Percentiles rank a stretch among this genome's conserved stretches.
phyloP scores from a whole-genome alignment of 2,888 invertebrate genomes.

The Shargacucullia verbasci region DNA sequence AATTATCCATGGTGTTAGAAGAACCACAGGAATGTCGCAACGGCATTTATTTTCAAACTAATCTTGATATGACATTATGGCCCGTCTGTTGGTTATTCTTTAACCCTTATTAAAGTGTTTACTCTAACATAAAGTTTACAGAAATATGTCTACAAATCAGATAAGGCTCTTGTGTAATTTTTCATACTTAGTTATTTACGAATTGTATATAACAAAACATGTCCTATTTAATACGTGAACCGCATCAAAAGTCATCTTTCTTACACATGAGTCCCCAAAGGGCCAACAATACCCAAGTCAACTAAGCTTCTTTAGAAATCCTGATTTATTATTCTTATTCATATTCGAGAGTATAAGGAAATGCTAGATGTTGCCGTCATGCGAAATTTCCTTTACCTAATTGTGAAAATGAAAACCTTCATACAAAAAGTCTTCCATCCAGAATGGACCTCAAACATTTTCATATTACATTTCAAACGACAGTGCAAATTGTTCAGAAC shows the following conservation, averaged over 20 bases:
- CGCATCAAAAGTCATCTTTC: background rate
- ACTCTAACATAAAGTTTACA: background rate
- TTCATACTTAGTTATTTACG: too few species aligned
- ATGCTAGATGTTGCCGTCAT: constrained; percentile 23
- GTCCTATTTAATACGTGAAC: too few species aligned
- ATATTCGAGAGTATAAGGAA: constrained; percentile 13
- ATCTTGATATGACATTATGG: constrained; percentile 3
- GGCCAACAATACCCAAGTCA: constrained; percentile 5
- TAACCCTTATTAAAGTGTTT: background rate
- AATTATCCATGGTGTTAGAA: constrained; percentile 15
- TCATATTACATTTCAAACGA: too few species aligned
- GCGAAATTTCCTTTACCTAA: constrained; percentile 42
- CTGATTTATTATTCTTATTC: constrained; percentile 37
- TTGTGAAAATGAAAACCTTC: constrained; percentile 20
- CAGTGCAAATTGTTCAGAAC: too few species aligned
- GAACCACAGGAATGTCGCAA: background rate
- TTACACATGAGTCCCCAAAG: background rate
- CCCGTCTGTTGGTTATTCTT: background rate
- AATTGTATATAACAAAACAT: too few species aligned
- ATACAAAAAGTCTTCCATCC: background rate
- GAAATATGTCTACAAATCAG: too few species aligned
- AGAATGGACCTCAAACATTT: too few species aligned
- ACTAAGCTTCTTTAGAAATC: constrained; percentile 25
- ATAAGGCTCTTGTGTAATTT: too few species aligned
- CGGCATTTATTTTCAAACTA: background rate